Percentiles rank a stretch among this genome's conserved stretches.
Conservation (phyloP, 1,140 invertebrate genomes). For the Camponotus floridanus region DNA sequence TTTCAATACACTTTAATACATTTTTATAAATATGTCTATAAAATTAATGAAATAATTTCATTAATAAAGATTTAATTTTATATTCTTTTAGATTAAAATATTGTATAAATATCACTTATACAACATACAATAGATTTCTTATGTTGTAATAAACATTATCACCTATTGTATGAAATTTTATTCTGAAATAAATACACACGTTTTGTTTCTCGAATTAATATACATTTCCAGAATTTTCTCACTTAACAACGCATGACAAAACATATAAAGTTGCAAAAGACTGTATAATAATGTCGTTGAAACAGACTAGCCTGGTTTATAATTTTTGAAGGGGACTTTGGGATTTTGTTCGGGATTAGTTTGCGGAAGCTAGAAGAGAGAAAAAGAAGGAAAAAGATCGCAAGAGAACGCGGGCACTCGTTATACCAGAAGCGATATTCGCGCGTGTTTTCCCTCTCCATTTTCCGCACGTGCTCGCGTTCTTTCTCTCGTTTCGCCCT, state of each 20-base stretch:
- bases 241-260: constrained; percentile 16
- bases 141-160: background rate
- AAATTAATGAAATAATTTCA: constrained; percentile 3
- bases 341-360: constrained; percentile 43
- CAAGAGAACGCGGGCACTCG: constrained; percentile 8
- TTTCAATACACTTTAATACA: background rate
- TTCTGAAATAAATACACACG: constrained; percentile 10
- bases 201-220: background rate
- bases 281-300: constrained; percentile 15
- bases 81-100: background rate
- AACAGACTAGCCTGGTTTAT: constrained; percentile 4
- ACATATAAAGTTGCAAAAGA: constrained; percentile 4
- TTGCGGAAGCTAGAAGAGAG: constrained; percentile 20
- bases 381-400: background rate
- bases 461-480: constrained; percentile 57
- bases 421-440: constrained; percentile 53
- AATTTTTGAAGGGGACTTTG: constrained; percentile 50
- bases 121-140: too few species aligned
- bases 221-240: constrained; percentile 9
- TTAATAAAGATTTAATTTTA: constrained; percentile 15
- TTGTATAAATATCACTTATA: background rate
- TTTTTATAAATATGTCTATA: too few species aligned
- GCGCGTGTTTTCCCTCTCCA: constrained; percentile 61
- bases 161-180: background rate
- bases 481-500: constrained; percentile 68